Conservation (phyloP, 2,888 invertebrate genomes). For the Sialis lutaria region DNA sequence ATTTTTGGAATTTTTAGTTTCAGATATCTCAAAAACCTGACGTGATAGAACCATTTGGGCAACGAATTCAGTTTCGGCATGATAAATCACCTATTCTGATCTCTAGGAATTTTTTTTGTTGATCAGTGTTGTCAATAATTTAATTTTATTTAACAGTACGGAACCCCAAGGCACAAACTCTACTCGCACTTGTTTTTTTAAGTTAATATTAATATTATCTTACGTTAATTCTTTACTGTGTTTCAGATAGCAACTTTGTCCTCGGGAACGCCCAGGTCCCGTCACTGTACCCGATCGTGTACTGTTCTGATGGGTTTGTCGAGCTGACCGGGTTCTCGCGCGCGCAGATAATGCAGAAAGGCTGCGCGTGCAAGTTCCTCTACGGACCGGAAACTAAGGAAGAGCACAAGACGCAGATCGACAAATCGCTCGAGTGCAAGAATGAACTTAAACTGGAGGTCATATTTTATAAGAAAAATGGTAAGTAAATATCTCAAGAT, state of each 20-base stretch:
- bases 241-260: constrained; percentile 89
- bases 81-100: too few relatives aligned
- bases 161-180: neutral
- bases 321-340: constrained; percentile 87
- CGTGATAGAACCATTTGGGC: too few relatives aligned
- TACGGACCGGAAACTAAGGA: constrained; percentile 83
- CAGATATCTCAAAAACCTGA: too few relatives aligned
- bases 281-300: constrained; percentile 76
- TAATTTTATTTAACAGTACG: too few relatives aligned
- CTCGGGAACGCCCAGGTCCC: constrained; percentile 89
- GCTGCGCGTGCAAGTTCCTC: constrained; percentile 87
- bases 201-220: neutral
- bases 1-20: too few relatives aligned
- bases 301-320: constrained; percentile 92
- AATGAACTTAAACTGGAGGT: constrained; percentile 87
- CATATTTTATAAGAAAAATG: constrained; percentile 87
- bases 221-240: constrained; percentile 2
- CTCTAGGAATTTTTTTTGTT: too few relatives aligned
- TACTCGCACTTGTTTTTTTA: neutral
- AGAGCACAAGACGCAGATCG: constrained; percentile 76
- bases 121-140: too few relatives aligned
- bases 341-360: constrained; percentile 94
- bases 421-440: constrained; percentile 75
- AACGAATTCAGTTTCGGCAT: too few relatives aligned
- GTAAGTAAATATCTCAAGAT: constrained; percentile 32